Percentiles rank a stretch among this genome's conserved stretches.
Conservation (phyloP, 1,140 invertebrate species). For the Parapsyche elsis region DNA sequence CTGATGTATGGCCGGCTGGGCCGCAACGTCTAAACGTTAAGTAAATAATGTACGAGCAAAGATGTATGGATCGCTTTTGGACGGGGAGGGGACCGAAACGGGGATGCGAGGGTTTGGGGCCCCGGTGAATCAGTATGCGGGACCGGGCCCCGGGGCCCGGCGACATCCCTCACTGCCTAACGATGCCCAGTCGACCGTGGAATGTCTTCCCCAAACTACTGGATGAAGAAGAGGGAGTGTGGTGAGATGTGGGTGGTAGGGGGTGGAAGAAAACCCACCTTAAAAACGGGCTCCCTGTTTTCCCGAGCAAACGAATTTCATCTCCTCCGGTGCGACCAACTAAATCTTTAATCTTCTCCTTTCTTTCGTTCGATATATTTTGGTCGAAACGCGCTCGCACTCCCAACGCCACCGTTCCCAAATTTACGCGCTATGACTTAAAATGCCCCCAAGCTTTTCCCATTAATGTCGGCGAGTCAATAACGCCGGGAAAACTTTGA, state of each 20-base stretch:
- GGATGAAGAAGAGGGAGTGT: background rate
- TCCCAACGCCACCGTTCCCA: background rate
- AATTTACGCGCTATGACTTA: conserved; percentile 8
- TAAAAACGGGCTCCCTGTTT: conserved; percentile 7
- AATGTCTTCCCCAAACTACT: conserved; percentile 39
- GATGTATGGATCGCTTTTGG: conserved; percentile 30
- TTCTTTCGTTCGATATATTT: background rate
- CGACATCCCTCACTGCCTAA: conserved; percentile 51
- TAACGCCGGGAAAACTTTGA: conserved; percentile 20
- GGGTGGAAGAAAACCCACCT: background rate
- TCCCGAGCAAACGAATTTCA: conserved; percentile 28
- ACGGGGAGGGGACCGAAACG: background rate
- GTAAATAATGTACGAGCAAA: conserved; percentile 41
- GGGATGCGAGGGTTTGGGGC: background rate
- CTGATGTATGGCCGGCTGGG: background rate
- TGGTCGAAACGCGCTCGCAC: too few relatives aligned
- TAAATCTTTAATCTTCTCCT: conserved; percentile 39
- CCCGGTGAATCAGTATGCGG: conserved; percentile 50
- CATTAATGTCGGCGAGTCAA: conserved; percentile 18
- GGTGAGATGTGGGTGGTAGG: too few relatives aligned
- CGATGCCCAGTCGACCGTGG: conserved; percentile 47
- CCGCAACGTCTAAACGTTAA: conserved; percentile 8
- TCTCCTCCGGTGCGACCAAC: background rate
- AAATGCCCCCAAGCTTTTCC: background rate
- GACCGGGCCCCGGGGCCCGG: conserved; percentile 35